A percentile compares a stretch with the other conserved stretches of the same genome.
phyloP scores from a whole-genome alignment of 2,888 invertebrate genomes.

The Tenthredo scrophulariae region DNA sequence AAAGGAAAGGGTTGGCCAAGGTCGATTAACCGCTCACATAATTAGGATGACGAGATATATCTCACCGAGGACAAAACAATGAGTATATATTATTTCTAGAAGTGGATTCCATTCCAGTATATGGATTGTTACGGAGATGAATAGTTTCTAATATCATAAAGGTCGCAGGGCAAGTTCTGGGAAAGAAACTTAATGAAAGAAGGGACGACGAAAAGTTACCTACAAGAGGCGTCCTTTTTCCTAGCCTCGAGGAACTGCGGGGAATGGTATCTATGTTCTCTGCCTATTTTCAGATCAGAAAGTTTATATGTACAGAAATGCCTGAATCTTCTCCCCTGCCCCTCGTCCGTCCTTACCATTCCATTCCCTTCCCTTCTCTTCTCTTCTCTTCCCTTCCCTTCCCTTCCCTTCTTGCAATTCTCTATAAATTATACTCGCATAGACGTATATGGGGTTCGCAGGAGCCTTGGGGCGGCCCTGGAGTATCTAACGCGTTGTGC shows the following conservation, averaged over 20 bases:
- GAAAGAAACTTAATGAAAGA: background rate
- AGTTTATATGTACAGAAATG: constrained; percentile 19
- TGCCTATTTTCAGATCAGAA: background rate
- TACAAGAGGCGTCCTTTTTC: background rate
- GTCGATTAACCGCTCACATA: constrained; percentile 4
- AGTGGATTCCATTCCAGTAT: background rate
- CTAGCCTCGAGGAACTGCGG: background rate
- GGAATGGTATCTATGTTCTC: background rate
- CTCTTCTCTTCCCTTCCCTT: background rate
- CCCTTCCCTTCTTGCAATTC: background rate
- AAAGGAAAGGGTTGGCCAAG: background rate
- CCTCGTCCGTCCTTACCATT: constrained; percentile 28
- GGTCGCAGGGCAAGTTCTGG: too few species aligned
- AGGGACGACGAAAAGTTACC: background rate
- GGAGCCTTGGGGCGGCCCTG: constrained; percentile 42
- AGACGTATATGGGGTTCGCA: background rate
- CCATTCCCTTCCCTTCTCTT: background rate
- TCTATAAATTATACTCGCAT: constrained; percentile 2
- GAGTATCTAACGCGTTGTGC: constrained; percentile 9
- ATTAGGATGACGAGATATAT: background rate
- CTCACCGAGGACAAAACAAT: background rate
- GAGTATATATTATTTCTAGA: background rate
- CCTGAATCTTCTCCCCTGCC: constrained; percentile 19
- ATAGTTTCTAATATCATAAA: background rate
- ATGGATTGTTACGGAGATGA: background rate